Percentiles rank a stretch among this genome's conserved stretches.
Conservation (phyloP, 2,888 invertebrate genomes). For the Phyllotreta cruciferae region DNA sequence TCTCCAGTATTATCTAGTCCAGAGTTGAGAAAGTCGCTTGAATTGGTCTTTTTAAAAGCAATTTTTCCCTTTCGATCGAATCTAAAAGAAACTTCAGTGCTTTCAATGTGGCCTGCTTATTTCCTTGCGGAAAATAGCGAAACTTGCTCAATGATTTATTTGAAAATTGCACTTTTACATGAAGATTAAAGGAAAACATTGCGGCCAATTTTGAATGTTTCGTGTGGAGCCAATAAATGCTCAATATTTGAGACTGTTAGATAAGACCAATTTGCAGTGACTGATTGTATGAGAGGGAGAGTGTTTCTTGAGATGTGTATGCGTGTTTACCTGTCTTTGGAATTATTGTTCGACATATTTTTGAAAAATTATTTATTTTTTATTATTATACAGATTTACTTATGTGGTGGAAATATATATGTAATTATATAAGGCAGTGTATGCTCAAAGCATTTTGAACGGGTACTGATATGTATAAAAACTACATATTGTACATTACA, state of each 20-base stretch:
- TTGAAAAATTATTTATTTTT: slow-evolving; percentile 41
- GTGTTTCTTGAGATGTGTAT: slow-evolving; percentile 39
- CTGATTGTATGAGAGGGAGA: slow-evolving; percentile 41
- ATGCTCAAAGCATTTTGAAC: slow-evolving; percentile 25
- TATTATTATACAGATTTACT: slow-evolving; percentile 34
- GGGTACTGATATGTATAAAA: slow-evolving; percentile 16
- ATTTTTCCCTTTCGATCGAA: neutral
- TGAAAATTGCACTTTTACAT: too few relatives aligned
- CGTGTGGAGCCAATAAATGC: slow-evolving; percentile 16
- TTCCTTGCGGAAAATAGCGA: neutral
- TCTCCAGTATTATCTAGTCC: slow-evolving; percentile 76
- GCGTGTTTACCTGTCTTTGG: slow-evolving; percentile 41
- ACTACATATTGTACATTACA: slow-evolving; percentile 1
- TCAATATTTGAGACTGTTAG: slow-evolving; percentile 26
- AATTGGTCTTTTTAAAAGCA: slow-evolving; percentile 33
- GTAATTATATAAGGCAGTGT: slow-evolving; percentile 1
- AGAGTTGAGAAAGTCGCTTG: slow-evolving; percentile 55
- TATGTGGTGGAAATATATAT: slow-evolving; percentile 21
- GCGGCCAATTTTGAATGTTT: neutral
- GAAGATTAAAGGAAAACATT: too few relatives aligned
- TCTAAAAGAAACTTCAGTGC: slow-evolving; percentile 13
- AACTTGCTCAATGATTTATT: too few relatives aligned
- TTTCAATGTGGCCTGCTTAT: neutral
- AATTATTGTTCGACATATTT: slow-evolving; percentile 36
- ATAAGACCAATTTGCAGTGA: slow-evolving; percentile 41